phyloP scores from a whole-genome alignment of 2,797 vertebrate species.

The Poliocrania exsul region DNA sequence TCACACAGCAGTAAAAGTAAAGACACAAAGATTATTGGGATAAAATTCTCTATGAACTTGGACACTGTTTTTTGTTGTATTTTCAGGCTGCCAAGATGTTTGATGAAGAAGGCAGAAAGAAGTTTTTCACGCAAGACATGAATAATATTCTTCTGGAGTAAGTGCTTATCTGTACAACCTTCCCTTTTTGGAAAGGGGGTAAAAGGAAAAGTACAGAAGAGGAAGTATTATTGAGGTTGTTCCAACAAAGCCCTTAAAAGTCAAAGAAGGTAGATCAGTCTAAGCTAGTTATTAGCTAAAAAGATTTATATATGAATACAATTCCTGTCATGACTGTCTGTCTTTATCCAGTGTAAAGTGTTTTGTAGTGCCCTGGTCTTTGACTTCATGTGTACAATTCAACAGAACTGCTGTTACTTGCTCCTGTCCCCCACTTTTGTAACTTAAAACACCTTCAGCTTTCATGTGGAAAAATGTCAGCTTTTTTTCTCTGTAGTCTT shows the following conservation, averaged over 20 bases:
- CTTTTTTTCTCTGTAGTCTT: neutral
- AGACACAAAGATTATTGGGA: neutral
- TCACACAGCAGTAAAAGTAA: neutral
- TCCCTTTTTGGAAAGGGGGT: slow-evolving; percentile 49
- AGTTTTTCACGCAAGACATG: slow-evolving; percentile 99
- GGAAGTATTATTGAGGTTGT: slow-evolving; percentile 52
- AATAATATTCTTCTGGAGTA: slow-evolving; percentile 99
- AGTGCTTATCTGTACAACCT: slow-evolving; percentile 78
- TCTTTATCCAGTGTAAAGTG: slow-evolving; percentile 21
- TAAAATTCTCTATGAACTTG: neutral
- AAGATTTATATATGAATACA: neutral
- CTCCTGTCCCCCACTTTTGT: neutral
- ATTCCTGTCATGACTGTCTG: slow-evolving; percentile 11
- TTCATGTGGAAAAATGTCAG: neutral
- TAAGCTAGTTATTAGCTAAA: slow-evolving; percentile 44
- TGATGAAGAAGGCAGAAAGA: slow-evolving; percentile 97
- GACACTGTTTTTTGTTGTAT: slow-evolving; percentile 18
- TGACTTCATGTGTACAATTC: slow-evolving; percentile 12
- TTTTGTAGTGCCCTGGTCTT: slow-evolving; percentile 37
- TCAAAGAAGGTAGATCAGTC: slow-evolving; percentile 61
- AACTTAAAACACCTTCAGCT: neutral
- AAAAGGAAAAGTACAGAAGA: slow-evolving; percentile 61
- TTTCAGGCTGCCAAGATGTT: slow-evolving; percentile 93
- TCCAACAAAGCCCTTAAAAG: slow-evolving; percentile 53
- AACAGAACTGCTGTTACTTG: neutral